Evolutionary conservation across 2,113 vertebrate genomes (phyloP), one percentile per base, ranked within the genome.

Genomic region (Glaucidium brasilianum): DNA sequence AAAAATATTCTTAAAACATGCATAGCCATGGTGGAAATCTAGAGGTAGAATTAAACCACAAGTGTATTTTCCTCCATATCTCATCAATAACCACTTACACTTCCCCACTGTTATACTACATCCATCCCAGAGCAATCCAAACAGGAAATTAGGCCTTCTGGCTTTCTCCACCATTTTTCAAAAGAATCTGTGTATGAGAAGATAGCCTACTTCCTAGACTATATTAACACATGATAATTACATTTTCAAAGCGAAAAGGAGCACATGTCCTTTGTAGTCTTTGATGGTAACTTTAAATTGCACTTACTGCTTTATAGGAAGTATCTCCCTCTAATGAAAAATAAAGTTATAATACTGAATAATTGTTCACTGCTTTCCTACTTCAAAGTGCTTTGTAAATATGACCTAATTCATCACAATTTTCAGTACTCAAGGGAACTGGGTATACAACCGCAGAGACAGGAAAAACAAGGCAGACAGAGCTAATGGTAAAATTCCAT

Each of bases 161-260:
- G 58, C 14, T 91, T 96, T 94, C 80, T 87, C 86, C 77, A 94
- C 69, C 39, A 62, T 89, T 92, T 97, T 94, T 94, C 79, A 95
- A 82, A 89, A 75, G 39, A 84, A 81, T 59, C 60, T 88, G 55
- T 52, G 35, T 39, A 80, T 39, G 68, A 92, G 85, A 94, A 89
- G 64, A 89, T 84, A 97, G 84, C 83, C 94, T 95, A 81, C 76
- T 95, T 94, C 96, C 68, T 63, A 94, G 73, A 89, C 95, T 89
- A 84, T 43, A 94, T 95, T 95, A 97, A 78, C 92, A 95, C 95
- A 96, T 92, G 88, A 95, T 95, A 97, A 97, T 97, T 95, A 96
- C 82, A 94, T 94, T 97, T 97, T 91, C 91, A 91, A 89, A 95
- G 86, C 47, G 89, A 88, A 96, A 96, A 94, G 69, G 56, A 96